Evolutionary conservation across 2,797 vertebrate species (phyloP).

Genomic region (Cichlasoma orientale): DNA sequence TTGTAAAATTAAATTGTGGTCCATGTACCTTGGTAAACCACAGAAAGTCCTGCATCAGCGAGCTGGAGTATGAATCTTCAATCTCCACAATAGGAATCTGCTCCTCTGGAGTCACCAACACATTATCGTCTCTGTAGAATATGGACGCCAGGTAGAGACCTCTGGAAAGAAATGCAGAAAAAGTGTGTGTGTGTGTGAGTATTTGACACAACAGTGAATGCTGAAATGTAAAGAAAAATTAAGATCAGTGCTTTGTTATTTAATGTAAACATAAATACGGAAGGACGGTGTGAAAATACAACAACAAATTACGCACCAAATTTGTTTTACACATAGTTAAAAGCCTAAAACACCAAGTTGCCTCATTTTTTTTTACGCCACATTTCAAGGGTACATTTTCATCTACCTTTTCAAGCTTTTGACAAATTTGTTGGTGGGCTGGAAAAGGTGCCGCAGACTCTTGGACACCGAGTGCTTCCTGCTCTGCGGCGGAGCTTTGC

Average conservation of each 20-base stretch:
- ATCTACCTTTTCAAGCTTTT: conserved; percentile 89
- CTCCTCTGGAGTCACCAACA: conserved; percentile 91
- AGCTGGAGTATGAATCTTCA: conserved; percentile 89
- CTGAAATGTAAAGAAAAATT: background rate
- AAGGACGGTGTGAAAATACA: background rate
- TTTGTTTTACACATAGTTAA: background rate
- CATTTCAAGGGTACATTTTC: background rate
- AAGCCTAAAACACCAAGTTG: background rate
- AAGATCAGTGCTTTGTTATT: background rate
- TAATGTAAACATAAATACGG: background rate
- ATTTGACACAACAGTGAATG: background rate
- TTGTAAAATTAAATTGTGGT: background rate
- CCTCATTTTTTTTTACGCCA: background rate
- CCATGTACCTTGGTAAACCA: conserved; percentile 90
- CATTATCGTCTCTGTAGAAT: conserved; percentile 90
- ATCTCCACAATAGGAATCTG: conserved; percentile 92
- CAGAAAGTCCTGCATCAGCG: conserved; percentile 91
- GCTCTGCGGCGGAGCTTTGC: conserved; percentile 86
- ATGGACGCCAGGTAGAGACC: conserved; percentile 88
- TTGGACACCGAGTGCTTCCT: conserved; percentile 93
- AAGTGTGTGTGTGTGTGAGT: background rate
- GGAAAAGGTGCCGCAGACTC: conserved; percentile 92
- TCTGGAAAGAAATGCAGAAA: conserved; percentile 64
- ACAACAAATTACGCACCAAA: background rate
- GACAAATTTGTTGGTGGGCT: conserved; percentile 90